These are phyloP conservation scores for Rhopilema esculentum DNA, from an alignment of 30 jellyfish, hydroid and myxozoan genomes.

Conservation along the genomic window DNA sequence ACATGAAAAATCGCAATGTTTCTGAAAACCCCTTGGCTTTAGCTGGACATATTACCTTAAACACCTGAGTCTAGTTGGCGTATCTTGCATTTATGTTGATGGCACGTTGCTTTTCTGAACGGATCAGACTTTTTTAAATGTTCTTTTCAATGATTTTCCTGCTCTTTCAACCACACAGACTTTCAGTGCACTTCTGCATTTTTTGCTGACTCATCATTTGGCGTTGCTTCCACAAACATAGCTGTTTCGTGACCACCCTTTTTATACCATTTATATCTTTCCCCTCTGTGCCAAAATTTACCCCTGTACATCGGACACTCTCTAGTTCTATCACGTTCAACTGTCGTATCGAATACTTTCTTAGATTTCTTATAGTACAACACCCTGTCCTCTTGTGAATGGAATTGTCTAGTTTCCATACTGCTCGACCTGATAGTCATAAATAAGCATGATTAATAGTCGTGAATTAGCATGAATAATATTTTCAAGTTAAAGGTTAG, in stretches of 20 bases:
- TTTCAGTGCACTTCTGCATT: slow-evolving; percentile 17
- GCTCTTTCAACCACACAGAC: slow-evolving; percentile 40
- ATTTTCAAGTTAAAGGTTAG: no score
- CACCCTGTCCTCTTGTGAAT: slow-evolving; percentile 8
- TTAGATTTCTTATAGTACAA: slow-evolving; percentile 30
- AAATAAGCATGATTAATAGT: no score
- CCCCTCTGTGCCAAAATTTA: slow-evolving; percentile 25
- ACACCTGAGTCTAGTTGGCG: slow-evolving; percentile 3
- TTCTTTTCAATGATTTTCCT: slow-evolving; percentile 33
- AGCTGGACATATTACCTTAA: no score
- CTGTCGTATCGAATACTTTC: background rate
- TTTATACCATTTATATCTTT: slow-evolving; percentile 25
- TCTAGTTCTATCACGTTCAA: slow-evolving; percentile 9
- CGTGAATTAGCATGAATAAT: no score
- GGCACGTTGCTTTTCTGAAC: slow-evolving; percentile 7
- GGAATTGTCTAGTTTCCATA: no score
- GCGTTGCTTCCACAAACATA: slow-evolving; percentile 46
- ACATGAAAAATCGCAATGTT: no score
- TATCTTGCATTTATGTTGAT: slow-evolving; percentile 3
- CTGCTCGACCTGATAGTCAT: no score
- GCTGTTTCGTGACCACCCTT: slow-evolving; percentile 27
- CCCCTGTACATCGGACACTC: slow-evolving; percentile 37
- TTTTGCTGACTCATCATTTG: slow-evolving; percentile 20
- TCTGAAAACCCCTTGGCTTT: no score
- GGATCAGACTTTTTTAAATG: slow-evolving; percentile 38